Base-by-base conservation (phyloP, 2,888 invertebrate species). In the Synanthedon andrenaeformis region DNA sequence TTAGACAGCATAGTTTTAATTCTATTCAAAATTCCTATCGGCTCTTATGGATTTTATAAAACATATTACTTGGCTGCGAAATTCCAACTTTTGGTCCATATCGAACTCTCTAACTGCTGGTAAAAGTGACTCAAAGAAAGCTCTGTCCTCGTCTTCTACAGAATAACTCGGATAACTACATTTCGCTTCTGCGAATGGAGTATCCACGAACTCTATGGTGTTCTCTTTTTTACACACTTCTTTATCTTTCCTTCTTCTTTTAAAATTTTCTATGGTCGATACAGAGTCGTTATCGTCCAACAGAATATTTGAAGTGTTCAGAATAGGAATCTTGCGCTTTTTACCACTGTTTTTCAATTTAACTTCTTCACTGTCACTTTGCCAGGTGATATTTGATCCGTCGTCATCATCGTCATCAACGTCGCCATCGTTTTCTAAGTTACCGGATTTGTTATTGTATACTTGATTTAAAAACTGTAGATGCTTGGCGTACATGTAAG, bases 101-200 rank as follows among this genome's bases (percentile, higher is more conserved):
- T 75, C 70, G 56, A 84, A 81, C 51, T 72, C 69, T 54, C 78
- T 72, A 3, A 82, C 76, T 2, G 79, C 79, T 1, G 83, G 83
- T 51, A 84, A 54, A 12, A 84, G 65, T 0, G 83, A 83, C 52
- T 82, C 78, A 59, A 84, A 83, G 58, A 83, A 84, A 13, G 78
- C 76, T 53, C 68, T 71, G 50, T 83, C 84, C n/a, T 80, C 83
- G 42, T 83, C 82, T 19, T 74, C 76, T 1, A 58, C 53, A 2
- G 62, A 52, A 17, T 49, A 49, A 49, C 49, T 14, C 8, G 13
- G n/a, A 52, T 59, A 66, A 55, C 63, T 69, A 52, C 62, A 61
- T 1, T 61, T 56, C 4, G 71, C 59, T n/a, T 70, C 74, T 4
- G 70, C 57, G 42, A 66, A 69, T 3, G 69, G 69, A 0, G 74